Conservation (phyloP, 2,888 invertebrate genomes). For the Parthenolecanium corni region DNA sequence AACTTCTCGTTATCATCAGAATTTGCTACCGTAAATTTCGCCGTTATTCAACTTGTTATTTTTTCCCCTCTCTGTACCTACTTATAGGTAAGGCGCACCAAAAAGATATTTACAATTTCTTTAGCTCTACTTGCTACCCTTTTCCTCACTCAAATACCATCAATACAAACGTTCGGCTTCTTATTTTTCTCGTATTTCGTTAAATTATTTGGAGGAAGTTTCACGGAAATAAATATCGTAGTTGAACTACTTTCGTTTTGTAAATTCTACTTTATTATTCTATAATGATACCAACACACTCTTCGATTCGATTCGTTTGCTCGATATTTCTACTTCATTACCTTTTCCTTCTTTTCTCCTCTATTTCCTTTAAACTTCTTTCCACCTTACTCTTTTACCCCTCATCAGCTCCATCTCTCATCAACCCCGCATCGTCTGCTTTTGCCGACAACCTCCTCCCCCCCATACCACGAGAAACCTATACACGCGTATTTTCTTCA, state of each 20-base stretch:
- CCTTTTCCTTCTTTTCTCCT: background rate
- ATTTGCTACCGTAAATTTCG: too few relatives aligned
- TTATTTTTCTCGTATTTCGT: background rate
- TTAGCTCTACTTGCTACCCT: background rate
- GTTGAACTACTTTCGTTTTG: slow-evolving; percentile 21
- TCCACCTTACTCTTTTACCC: too few relatives aligned
- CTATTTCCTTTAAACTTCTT: too few relatives aligned
- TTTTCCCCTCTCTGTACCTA: background rate
- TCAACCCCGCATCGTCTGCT: too few relatives aligned
- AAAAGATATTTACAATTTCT: background rate
- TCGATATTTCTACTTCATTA: slow-evolving; percentile 20
- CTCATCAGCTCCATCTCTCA: too few relatives aligned
- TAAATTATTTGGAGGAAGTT: slow-evolving; percentile 8
- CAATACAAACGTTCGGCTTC: background rate
- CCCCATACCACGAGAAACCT: too few relatives aligned
- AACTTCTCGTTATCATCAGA: too few relatives aligned
- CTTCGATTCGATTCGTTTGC: slow-evolving; percentile 18
- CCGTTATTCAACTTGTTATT: background rate
- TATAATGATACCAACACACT: slow-evolving; percentile 19
- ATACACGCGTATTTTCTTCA: too few relatives aligned
- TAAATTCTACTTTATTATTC: slow-evolving; percentile 21
- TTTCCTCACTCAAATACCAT: background rate
- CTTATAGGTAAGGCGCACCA: too few relatives aligned
- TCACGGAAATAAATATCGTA: slow-evolving; percentile 21
- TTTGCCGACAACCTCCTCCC: too few relatives aligned